phyloP scores from a whole-genome alignment of 2,113 vertebrate species.

The Chauna torquata region DNA sequence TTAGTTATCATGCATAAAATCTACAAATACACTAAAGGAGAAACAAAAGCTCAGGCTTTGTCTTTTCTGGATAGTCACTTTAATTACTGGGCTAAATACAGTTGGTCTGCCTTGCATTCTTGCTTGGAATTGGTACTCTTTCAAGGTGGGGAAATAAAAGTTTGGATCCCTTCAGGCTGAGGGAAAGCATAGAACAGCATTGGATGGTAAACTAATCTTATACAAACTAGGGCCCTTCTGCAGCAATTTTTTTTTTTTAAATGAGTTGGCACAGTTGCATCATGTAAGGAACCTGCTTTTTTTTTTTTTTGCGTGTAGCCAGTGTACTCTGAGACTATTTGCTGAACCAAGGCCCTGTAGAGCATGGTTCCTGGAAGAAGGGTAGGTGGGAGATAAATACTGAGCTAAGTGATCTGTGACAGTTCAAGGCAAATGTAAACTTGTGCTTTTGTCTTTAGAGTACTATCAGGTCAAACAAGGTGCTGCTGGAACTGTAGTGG shows the following conservation, averaged over 20 bases:
- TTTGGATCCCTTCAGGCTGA: background rate
- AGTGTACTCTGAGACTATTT: background rate
- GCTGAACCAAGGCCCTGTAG: background rate
- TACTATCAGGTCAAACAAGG: background rate
- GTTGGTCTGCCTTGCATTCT: background rate
- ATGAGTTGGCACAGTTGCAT: background rate
- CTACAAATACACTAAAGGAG: background rate
- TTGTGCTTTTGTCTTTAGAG: background rate
- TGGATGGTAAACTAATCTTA: background rate
- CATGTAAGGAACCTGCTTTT: background rate
- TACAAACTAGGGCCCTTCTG: background rate
- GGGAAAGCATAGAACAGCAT: background rate
- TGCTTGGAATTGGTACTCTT: background rate
- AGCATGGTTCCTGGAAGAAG: background rate
- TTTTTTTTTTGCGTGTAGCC: background rate
- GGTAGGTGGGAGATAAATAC: background rate
- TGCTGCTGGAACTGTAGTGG: background rate
- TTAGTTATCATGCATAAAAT: background rate
- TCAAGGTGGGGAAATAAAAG: background rate
- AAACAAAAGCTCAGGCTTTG: background rate
- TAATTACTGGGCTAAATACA: background rate
- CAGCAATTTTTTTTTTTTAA: background rate
- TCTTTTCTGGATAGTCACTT: background rate
- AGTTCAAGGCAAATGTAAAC: background rate
- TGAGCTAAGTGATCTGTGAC: background rate